phyloP scores from a whole-genome alignment of 2,113 vertebrate genomes.

The Mellivora capensis region DNA sequence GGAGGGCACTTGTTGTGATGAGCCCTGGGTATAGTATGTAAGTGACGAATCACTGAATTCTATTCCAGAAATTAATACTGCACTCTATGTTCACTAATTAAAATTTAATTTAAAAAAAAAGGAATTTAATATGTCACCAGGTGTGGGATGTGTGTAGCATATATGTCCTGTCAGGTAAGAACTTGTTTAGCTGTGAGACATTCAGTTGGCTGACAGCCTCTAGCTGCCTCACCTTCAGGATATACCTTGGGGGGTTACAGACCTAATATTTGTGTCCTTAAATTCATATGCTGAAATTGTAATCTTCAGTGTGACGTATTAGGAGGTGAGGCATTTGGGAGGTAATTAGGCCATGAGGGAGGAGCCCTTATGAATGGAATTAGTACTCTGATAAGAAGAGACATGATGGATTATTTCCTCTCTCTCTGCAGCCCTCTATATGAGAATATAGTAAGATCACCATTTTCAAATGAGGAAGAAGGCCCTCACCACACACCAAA shows the following conservation, averaged over 20 bases:
- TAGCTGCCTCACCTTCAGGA: background rate
- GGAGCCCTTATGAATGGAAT: background rate
- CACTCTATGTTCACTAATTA: background rate
- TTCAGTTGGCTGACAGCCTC: background rate
- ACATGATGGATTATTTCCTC: background rate
- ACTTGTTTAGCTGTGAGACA: background rate
- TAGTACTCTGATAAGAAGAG: background rate
- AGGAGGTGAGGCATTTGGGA: background rate
- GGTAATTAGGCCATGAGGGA: background rate
- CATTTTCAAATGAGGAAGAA: background rate
- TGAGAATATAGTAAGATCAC: background rate
- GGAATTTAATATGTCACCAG: background rate
- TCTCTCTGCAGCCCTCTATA: background rate
- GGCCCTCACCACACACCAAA: background rate
- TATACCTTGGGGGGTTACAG: background rate
- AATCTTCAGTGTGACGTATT: background rate
- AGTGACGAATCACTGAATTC: background rate
- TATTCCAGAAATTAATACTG: background rate
- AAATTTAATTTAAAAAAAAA: background rate
- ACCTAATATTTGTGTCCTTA: background rate
- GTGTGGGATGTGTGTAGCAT: background rate
- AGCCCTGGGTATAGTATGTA: too few species aligned
- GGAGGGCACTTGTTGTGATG: too few species aligned
- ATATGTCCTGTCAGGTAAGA: background rate
- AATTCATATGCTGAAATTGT: background rate